Base-by-base conservation (phyloP, 2,888 invertebrate species). In the Erebia aethiops region DNA sequence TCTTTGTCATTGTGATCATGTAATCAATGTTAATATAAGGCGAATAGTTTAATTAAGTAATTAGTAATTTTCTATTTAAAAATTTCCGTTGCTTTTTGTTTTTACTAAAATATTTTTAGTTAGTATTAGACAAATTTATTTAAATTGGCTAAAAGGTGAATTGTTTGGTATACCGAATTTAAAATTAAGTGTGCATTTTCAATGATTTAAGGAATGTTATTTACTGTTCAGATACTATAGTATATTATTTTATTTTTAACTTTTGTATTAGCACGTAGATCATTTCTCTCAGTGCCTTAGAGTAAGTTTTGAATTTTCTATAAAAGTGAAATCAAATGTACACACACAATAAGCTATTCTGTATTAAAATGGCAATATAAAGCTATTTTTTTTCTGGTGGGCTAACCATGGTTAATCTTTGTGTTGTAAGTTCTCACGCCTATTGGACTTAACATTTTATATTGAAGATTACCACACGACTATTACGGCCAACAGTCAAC, bases 231-330 rank as follows among this genome's bases (percentile, higher is more conserved):
- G 84, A 86, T 82, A 26, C 7, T 35, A 35, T n/a, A 35, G 82
- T 86, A 84, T 85, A 84, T 88, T 87, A 87, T 88, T 86, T 88
- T 87, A 87, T 88, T 87, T 88, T 85, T 83, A 84, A 82, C 80
- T 83, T 84, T 85, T 84, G 82, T 87, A 87, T 81, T 89, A 87
- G 87, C 82, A 84, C 86, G 85, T 90, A 57, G 87, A 91, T 88
- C 83, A 82, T 90, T 91, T 89, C 81, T 89, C 84, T 87, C 91
- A 91, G 91, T 91, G 91, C 90, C 91, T 91, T 92, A 89, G 89
- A 86, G 84, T 91, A 88, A 88, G 86, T 83, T 88, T 88, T 85
- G 81, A 82, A 85, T 85, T 84, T 86, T 84, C 78, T 81, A 80
- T 75, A 80, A 80, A 80, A 82, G 79, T 78, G 72, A 80, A 84